phyloP scores from a whole-genome alignment of 1,140 invertebrate genomes.

The Penaeus indicus region DNA sequence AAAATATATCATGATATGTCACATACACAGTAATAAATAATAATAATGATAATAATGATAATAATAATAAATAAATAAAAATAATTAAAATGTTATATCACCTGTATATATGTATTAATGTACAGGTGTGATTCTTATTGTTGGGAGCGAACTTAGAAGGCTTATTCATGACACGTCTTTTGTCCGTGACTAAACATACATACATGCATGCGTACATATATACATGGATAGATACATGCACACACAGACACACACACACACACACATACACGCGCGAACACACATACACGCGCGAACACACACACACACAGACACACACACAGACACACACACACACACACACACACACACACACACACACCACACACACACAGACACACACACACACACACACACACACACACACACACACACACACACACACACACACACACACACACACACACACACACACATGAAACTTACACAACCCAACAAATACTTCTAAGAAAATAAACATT shows the following conservation, averaged over 20 bases:
- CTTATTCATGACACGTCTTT: too few relatives aligned
- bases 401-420: not conserved
- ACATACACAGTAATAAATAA: too few relatives aligned
- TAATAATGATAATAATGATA: too few relatives aligned
- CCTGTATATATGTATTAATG: too few relatives aligned
- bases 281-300: not conserved
- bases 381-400: conserved; percentile 18
- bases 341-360: conserved; percentile 25
- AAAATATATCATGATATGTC: too few relatives aligned
- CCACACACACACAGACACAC: conserved; percentile 20
- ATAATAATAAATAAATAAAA: too few relatives aligned
- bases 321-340: conserved; percentile 24
- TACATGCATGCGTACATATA: conserved; percentile 12
- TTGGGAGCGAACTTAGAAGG: too few relatives aligned
- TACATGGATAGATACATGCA: conserved; percentile 4
- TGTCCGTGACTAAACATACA: not conserved
- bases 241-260: not conserved
- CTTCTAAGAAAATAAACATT: conserved; percentile 2
- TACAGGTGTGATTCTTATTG: too few relatives aligned
- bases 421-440: not conserved
- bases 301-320: conserved; percentile 1
- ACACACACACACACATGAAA: not conserved
- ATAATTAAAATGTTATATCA: too few relatives aligned
- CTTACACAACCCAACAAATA: not conserved
- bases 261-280: too few relatives aligned